phyloP scores from a whole-genome alignment of 1,140 invertebrate species.

The Drosophila sulfurigaster region DNA sequence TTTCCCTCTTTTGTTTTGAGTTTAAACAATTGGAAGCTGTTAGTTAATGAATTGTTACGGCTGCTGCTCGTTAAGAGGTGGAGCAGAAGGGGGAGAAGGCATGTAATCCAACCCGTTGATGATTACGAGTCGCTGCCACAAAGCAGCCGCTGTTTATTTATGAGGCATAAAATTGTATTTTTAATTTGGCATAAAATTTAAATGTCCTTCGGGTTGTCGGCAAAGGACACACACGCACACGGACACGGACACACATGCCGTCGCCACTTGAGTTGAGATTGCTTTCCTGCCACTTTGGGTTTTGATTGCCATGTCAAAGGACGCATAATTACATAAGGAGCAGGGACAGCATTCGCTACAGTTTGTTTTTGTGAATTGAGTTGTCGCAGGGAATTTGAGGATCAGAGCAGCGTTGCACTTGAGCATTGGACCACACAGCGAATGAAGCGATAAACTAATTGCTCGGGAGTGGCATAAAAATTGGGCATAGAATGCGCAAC shows the following conservation, averaged over 20 bases:
- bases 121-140: constrained; percentile 43
- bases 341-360: constrained; percentile 27
- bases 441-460: constrained; percentile 77
- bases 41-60: constrained; percentile 60
- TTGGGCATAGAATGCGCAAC: constrained; percentile 29
- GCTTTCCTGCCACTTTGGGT: constrained; percentile 18
- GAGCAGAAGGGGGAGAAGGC: background rate
- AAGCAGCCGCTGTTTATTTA: constrained; percentile 51
- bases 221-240: constrained; percentile 50
- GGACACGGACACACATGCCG: constrained; percentile 15
- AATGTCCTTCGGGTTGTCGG: constrained; percentile 58
- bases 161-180: constrained; percentile 75
- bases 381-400: constrained; percentile 12
- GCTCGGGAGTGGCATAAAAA: constrained; percentile 42
- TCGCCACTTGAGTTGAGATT: constrained; percentile 56
- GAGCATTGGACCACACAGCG: constrained; percentile 71
- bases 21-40: constrained; percentile 27
- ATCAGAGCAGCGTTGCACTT: constrained; percentile 43
- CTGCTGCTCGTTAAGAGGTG: background rate
- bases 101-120: constrained; percentile 54
- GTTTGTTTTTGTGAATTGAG: constrained; percentile 9
- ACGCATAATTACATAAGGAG: constrained; percentile 72
- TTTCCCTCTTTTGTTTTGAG: background rate
- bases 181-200: constrained; percentile 80
- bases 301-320: constrained; percentile 70